A percentile compares a stretch with the other conserved stretches of the same genome.
These are phyloP conservation scores for Brenthis ino DNA, from an alignment of 2,888 invertebrate genomes.

Conservation along the genomic window DNA sequence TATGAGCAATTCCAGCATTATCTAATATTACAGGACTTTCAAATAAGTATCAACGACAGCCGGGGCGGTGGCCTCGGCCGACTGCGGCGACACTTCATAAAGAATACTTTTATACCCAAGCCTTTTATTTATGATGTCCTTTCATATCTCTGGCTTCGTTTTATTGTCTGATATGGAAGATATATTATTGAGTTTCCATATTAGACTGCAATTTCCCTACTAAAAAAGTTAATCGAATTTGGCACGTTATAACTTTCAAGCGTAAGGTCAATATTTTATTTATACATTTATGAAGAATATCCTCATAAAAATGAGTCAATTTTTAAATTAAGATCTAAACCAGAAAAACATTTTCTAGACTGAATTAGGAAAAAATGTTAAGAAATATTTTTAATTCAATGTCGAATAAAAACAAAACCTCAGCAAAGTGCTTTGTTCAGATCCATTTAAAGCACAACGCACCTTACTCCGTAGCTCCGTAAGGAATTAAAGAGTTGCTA, in stretches of 20 bases:
- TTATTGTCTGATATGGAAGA: conserved; percentile 63
- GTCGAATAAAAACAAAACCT: conserved; percentile 2
- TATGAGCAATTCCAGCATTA: conserved; percentile 48
- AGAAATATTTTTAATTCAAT: not conserved
- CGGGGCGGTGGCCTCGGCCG: conserved; percentile 56
- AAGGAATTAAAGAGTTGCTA: conserved; percentile 68
- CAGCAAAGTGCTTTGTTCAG: conserved; percentile 1
- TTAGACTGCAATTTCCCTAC: conserved; percentile 32
- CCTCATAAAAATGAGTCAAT: too few relatives aligned
- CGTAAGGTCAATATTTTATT: conserved; percentile 6
- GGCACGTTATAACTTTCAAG: conserved; percentile 1
- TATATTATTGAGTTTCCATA: conserved; percentile 60
- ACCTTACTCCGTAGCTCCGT: conserved; percentile 32
- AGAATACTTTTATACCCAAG: conserved; percentile 79
- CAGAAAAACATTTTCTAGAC: not conserved
- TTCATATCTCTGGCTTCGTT: conserved; percentile 71
- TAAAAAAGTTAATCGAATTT: conserved; percentile 24
- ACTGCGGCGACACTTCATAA: conserved; percentile 78
- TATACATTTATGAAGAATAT: not conserved
- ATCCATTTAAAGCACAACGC: conserved; percentile 32
- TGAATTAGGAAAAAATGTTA: not conserved
- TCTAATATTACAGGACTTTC: conserved; percentile 77
- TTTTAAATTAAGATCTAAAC: too few relatives aligned
- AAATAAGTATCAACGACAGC: conserved; percentile 76
- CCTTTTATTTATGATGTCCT: conserved; percentile 78